phyloP scores from a whole-genome alignment of 2,888 invertebrate genomes.

The Drosophila recens region DNA sequence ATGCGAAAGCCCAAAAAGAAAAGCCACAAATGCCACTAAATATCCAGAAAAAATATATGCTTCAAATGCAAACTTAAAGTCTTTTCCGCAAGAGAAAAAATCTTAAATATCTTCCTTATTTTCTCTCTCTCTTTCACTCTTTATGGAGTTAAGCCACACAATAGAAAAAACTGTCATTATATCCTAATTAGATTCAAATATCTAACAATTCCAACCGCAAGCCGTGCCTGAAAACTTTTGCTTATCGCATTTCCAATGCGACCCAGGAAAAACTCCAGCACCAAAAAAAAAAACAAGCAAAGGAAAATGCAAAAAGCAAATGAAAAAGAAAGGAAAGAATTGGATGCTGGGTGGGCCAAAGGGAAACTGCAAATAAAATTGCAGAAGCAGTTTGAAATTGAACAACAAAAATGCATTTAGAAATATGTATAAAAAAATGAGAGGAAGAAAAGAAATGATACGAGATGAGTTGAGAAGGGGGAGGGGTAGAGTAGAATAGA shows the following conservation, averaged over 20 bases:
- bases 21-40: neutral
- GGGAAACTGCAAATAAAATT: slow-evolving; percentile 70
- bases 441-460: slow-evolving; percentile 30
- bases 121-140: neutral
- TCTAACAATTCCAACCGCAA: slow-evolving; percentile 71
- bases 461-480: slow-evolving; percentile 17
- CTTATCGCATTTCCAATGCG: slow-evolving; percentile 64
- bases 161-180: slow-evolving; percentile 65
- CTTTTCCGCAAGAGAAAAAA: neutral
- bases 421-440: slow-evolving; percentile 61
- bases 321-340: slow-evolving; percentile 16
- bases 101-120: neutral
- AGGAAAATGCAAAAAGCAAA: slow-evolving; percentile 16
- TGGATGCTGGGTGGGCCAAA: slow-evolving; percentile 40
- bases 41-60: neutral
- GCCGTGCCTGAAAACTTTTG: slow-evolving; percentile 65
- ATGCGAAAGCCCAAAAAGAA: slow-evolving; percentile 12
- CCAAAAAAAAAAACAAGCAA: slow-evolving; percentile 6
- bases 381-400: slow-evolving; percentile 78
- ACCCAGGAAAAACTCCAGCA: slow-evolving; percentile 20
- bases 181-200: slow-evolving; percentile 79
- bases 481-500: slow-evolving; percentile 11
- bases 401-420: slow-evolving; percentile 81
- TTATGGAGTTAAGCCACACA: slow-evolving; percentile 2
- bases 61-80: slow-evolving; percentile 12